Base-by-base conservation (phyloP, 2,113 vertebrate genomes). In the Equus quagga region DNA sequence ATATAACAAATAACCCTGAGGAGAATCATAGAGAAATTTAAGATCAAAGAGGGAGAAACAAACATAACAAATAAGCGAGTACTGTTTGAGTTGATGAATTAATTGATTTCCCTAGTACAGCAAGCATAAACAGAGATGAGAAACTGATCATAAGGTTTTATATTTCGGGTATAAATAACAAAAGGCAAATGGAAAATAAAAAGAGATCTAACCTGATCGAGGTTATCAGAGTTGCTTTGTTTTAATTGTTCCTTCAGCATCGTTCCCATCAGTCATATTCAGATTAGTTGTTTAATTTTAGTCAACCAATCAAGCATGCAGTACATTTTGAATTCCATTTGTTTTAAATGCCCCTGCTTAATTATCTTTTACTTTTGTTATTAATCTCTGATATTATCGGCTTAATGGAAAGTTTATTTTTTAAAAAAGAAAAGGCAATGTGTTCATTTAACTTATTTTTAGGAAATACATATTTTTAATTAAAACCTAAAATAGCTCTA, bases 261-360 rank as follows among this genome's bases (percentile, higher is more conserved):
- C 73, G 92, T 98, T 94, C 60, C 97, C 91, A 93, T 97, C 86
- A 97, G 95, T 98, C 92, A 96, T 98, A 97, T 98, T 98, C 92
- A 98, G 94, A 98, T 98, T 97, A 98, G 95, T 97, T 98, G 56
- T 88, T 98, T 98, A 98, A 98, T 99, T 98, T 98, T 97, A 98
- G 91, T 96, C 96, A 93, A 95, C 96, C 78, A 95, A 91, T 96
- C 94, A 98, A 97, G 95, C 95, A 76, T 97, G 89, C 90, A 97
- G 95, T 98, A 94, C 96, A 97, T 96, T 97, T 95, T 97, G 83
- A 97, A 97, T 98, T 98, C 62, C 36, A 90, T 98, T 98, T 98
- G 88, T 96, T 98, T 98, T 98, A 98, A 98, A 98, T 98, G 93
- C 86, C 75, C 91, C 81, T 83, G 33, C 96, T 97, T 98, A 98